A percentile compares a stretch with the other conserved stretches of the same genome.
These are phyloP conservation scores for Manis pentadactyla DNA, from an alignment of 2,797 vertebrate genomes.

Conservation along the genomic window DNA sequence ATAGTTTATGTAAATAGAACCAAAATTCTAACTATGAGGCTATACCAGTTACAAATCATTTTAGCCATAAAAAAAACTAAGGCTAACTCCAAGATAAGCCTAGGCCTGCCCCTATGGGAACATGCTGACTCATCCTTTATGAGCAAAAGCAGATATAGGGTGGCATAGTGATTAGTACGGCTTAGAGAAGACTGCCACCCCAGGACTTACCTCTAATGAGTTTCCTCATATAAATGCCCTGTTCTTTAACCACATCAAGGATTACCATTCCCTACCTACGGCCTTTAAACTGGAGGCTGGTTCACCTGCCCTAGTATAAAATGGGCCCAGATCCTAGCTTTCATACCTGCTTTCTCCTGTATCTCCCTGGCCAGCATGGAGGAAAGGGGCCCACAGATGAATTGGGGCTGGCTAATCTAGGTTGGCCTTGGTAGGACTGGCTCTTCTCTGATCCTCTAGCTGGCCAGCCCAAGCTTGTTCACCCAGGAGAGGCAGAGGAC, in stretches of 20 bases:
- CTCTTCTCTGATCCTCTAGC: background rate
- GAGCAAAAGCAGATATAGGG: background rate
- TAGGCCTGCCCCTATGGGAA: background rate
- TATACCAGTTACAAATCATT: background rate
- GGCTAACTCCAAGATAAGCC: background rate
- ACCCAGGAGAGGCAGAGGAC: background rate
- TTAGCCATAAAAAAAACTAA: background rate
- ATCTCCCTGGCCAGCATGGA: background rate
- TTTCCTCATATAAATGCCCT: background rate
- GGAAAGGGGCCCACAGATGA: background rate
- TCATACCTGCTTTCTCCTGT: background rate
- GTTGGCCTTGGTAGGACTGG: background rate
- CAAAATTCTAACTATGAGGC: background rate
- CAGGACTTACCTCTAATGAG: background rate
- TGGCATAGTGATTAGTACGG: background rate
- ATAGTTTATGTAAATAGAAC: background rate
- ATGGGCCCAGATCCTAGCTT: background rate
- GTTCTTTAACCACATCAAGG: background rate
- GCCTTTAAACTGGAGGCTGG: background rate
- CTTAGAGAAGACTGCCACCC: background rate
- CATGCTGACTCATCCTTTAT: background rate
- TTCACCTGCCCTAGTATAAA: background rate
- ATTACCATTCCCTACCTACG: background rate
- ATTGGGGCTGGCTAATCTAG: background rate
- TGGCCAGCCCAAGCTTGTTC: background rate